These are phyloP conservation scores for Acropora tenuis DNA, from an alignment of 64 coral and sea anemone species.

Conservation along the genomic window DNA sequence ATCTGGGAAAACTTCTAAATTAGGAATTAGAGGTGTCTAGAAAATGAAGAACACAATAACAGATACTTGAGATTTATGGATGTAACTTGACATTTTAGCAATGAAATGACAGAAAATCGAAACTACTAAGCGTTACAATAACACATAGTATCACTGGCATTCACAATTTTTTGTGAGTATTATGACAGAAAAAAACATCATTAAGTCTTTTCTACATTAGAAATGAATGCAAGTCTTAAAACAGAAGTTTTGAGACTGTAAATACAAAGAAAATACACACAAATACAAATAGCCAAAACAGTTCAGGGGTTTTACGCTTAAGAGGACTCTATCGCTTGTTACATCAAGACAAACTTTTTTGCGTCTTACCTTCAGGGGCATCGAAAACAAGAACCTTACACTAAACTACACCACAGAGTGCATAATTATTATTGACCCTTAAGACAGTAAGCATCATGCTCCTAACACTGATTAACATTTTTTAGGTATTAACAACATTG, in stretches of 20 bases:
- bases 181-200: not conserved
- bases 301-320: too few species aligned
- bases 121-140: not conserved
- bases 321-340: too few species aligned
- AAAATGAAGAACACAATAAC: not conserved
- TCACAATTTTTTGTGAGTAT: not conserved
- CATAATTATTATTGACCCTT: too few species aligned
- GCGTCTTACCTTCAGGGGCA: too few species aligned
- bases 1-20: constrained; percentile 11
- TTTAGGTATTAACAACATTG: too few species aligned
- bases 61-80: not conserved
- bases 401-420: too few species aligned
- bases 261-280: not conserved
- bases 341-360: too few species aligned
- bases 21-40: not conserved
- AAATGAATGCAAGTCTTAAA: not conserved
- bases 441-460: too few species aligned
- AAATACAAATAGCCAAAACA: not conserved
- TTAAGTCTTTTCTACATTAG: not conserved
- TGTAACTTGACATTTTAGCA: not conserved
- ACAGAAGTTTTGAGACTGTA: not conserved
- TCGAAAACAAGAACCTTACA: too few species aligned
- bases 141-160: not conserved
- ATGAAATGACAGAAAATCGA: not conserved
- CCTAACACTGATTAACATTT: too few species aligned